Evolutionary conservation across 2,888 invertebrate genomes (phyloP).

Genomic region (Apotomis betuletana): DNA sequence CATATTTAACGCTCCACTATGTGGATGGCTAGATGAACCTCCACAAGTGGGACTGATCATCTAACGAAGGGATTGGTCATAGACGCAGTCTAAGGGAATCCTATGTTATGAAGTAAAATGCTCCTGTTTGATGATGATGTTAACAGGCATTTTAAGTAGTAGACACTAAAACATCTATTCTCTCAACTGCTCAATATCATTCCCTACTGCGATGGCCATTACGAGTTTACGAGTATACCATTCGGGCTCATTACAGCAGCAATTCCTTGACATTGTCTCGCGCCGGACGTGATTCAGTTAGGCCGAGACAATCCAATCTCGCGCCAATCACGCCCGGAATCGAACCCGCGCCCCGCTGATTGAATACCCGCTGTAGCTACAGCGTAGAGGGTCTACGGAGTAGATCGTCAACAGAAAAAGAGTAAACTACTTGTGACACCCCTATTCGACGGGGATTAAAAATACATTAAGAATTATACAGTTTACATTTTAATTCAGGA

Average conservation of each 20-base stretch:
- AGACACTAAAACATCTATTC: neutral
- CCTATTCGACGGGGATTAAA: no score
- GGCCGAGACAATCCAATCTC: conserved; percentile 25
- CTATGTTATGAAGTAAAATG: no score
- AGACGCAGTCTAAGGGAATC: no score
- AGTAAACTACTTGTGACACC: no score
- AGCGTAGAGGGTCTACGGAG: neutral
- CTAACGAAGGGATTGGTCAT: no score
- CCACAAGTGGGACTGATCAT: no score
- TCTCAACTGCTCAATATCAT: neutral
- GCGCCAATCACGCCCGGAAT: conserved; percentile 25
- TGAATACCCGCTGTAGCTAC: conserved; percentile 13
- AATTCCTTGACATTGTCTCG: conserved; percentile 11
- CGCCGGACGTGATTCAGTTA: conserved; percentile 26
- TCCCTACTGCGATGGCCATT: neutral
- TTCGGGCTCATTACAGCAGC: conserved; percentile 9
- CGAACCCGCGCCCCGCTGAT: conserved; percentile 14
- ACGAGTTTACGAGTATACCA: conserved; percentile 1
- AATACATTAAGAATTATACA: no score
- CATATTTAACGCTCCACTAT: no score
- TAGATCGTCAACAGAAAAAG: neutral
- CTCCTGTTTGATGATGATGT: no score
- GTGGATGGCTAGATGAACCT: no score
- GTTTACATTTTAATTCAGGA: no score
- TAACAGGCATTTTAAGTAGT: no score